Base-by-base conservation (phyloP, 2,888 invertebrate genomes). In the Cheilosia soror region DNA sequence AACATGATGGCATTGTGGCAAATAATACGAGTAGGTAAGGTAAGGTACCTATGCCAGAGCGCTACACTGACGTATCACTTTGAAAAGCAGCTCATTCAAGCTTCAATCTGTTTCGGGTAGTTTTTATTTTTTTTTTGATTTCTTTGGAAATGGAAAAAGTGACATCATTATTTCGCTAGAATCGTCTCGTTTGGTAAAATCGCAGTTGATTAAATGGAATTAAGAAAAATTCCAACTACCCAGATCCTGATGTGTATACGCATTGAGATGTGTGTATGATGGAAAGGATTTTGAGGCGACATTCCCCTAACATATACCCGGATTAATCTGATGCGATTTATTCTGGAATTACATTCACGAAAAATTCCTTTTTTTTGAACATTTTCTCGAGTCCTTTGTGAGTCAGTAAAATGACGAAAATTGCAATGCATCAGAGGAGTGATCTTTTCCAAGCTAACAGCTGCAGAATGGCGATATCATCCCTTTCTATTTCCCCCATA, bases 161-260 rank as follows among this genome's bases (percentile, higher is more conserved):
- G 49, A 58, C 66, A 68, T 76, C 66, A 66, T 75, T 75, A 76
- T 58, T 76, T 68, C 60, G 66, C 58, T 49, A 51, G 49, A 55
- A 55, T 63, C 20, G 63, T 65, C 7, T 65, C 40, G 47, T 44
- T 29, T 20, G 20, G 47, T 7, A 31, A 49, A 33, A 57, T 58
- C 49, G 58, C 65, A 37, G 47, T 29, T 65, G 75, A 76, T 76
- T 58, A 76, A 58, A 58, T 66, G 66, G 49, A 58, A 37, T 66
- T 66, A 58, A 47, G 55, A 60, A 20, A n/a, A 33, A 13, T 13
- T 33, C 20, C 31, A 25, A 49, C n/a, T 27, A 7, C 7, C 31
- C 7, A 57, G 33, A 33, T 15, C 20, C 20, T 20, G 20, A 20
- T 20, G 20, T 20, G 20, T 20, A 20, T 20, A 20, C 20, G 20